Evolutionary conservation across 2,888 invertebrate species (phyloP), one percentile per base, ranked within the genome.

Genomic region (Chaetogeoica ovagalla): DNA sequence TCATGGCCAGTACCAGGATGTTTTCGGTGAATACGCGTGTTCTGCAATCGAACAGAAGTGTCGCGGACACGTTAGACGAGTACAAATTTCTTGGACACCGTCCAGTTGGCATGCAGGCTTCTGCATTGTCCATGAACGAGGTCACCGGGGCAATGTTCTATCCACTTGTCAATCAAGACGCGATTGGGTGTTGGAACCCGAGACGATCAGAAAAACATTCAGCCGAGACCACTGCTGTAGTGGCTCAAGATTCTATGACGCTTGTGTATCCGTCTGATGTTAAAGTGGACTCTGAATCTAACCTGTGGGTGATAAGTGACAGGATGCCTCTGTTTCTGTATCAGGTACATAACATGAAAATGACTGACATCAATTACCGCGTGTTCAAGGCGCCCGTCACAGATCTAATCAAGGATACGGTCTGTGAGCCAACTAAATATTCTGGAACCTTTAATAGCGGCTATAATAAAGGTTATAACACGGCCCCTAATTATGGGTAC

Each of bases 1-100:
- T 94, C 0, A 86, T 95, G 82, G 91, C 94, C 82, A 94, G 93
- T 85, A 89, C 91, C 85, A 89, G 92, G 2, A 93, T 93, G 85
- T 94, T 94, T 11, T 9, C 17, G 19, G 19, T n/a, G n/a, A 17
- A 39, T 11, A 13, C 21, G 11, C 55, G 55, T 11, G 55, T 55
- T 7, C 4, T 55, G 55, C 55, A 55, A 7, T 55, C 55, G 19
- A 55, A 55, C 7, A 55, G 55, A 3, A 55, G 55, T 11, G 19
- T 55, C 19, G 55, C 17, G 19, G 55, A 55, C 19, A 19, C 19
- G 2, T 19, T 55, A 7, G 55, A 55, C 19, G 19, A 55, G 55
- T 55, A 55, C 19, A 17, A 55, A 8, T 19, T 4, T 55, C 55
- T 55, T 4, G 55, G 55, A 19, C 55, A 55, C 55, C 55, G 55